Evolutionary conservation across 2,113 vertebrate genomes (phyloP).

Genomic region (Macrotis lagotis): DNA sequence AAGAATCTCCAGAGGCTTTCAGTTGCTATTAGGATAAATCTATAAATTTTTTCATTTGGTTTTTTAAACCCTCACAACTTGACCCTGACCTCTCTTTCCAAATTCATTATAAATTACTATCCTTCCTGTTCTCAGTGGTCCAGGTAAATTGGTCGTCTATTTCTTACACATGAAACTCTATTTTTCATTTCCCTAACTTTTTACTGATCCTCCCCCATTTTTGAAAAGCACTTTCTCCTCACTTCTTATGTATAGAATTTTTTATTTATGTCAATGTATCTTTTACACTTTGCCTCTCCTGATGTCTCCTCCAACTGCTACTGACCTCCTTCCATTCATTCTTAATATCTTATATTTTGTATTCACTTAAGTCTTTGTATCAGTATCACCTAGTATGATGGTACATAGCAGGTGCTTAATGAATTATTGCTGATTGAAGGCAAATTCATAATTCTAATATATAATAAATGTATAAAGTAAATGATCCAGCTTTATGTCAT

Average conservation of each 20-base stretch:
- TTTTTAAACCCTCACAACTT: background rate
- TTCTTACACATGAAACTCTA: background rate
- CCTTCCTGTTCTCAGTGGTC: background rate
- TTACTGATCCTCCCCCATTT: background rate
- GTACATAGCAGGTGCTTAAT: background rate
- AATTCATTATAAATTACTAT: background rate
- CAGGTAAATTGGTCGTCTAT: background rate
- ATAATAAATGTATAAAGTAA: background rate
- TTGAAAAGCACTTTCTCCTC: background rate
- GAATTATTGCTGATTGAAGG: background rate
- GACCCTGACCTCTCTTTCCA: background rate
- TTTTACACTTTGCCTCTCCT: background rate
- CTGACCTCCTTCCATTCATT: background rate
- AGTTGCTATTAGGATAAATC: background rate
- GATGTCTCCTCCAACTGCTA: background rate
- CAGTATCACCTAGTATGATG: background rate
- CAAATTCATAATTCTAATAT: background rate
- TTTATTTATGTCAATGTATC: background rate
- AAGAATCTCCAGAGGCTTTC: background rate
- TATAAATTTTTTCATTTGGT: background rate
- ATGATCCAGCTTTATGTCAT: background rate
- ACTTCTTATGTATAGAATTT: background rate
- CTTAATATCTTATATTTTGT: background rate
- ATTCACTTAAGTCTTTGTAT: too few species aligned
- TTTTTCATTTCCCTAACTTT: background rate